A percentile compares a stretch with the other conserved stretches of the same genome.
Conservation (phyloP, 1,140 invertebrate genomes). For the Oreohelix idahoensis region DNA sequence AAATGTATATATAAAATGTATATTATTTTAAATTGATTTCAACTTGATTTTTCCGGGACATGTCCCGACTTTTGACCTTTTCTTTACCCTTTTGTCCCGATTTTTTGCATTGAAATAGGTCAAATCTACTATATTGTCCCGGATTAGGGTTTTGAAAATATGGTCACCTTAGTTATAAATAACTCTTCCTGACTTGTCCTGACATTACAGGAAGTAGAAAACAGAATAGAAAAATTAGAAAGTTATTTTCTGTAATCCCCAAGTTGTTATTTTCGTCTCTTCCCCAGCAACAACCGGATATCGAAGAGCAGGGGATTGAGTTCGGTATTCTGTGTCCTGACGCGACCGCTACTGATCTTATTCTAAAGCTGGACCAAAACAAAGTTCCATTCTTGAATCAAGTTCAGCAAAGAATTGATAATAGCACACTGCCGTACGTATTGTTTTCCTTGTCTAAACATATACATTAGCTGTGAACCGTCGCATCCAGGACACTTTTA, state of each 20-base stretch:
- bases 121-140: too few species aligned
- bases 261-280: neutral
- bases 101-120: too few species aligned
- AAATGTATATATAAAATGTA: too few species aligned
- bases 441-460: neutral
- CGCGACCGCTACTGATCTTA: constrained; percentile 41
- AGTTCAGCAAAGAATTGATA: neutral
- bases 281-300: constrained; percentile 38
- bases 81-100: too few species aligned
- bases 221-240: neutral
- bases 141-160: too few species aligned
- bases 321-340: constrained; percentile 52
- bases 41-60: too few species aligned
- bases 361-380: neutral
- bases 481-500: too few species aligned
- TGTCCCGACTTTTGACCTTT: too few species aligned
- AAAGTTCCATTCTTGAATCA: neutral
- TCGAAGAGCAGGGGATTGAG: constrained; percentile 41
- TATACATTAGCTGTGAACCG: too few species aligned
- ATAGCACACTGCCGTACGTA: neutral
- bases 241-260: neutral
- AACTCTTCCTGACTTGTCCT: neutral
- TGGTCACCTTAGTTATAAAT: too few species aligned
- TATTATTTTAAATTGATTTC: too few species aligned
- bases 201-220: neutral